Conservation (phyloP, 30 jellyfish, hydroid and myxozoan genomes). For the Hydra vulgaris region DNA sequence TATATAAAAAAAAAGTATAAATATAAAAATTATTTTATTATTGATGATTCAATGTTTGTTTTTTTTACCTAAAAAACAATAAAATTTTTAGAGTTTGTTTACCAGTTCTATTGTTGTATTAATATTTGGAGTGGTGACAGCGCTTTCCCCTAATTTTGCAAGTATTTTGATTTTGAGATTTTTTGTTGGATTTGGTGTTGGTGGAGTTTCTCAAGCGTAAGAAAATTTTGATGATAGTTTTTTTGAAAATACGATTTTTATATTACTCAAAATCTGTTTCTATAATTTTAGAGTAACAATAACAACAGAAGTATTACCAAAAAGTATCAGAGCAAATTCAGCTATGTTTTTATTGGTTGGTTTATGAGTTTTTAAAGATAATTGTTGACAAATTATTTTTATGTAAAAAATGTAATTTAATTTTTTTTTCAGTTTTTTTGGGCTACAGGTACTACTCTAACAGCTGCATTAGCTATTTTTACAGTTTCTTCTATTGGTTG, state of each 20-base stretch:
- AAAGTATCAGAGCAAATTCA: constrained; percentile 57
- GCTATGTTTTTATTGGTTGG: constrained; percentile 63
- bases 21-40: too few species aligned
- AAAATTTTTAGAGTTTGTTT: constrained; percentile 35
- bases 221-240: not conserved
- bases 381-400: too few species aligned
- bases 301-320: constrained; percentile 78
- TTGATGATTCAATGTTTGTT: too few species aligned
- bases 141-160: constrained; percentile 69
- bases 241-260: not conserved
- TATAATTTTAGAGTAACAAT: constrained; percentile 58
- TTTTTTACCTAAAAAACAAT: too few species aligned
- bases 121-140: constrained; percentile 60
- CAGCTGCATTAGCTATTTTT: constrained; percentile 69
- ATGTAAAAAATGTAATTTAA: too few species aligned
- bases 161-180: constrained; percentile 69
- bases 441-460: constrained; percentile 88
- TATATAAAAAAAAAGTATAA: too few species aligned
- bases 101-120: constrained; percentile 47
- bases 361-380: too few species aligned
- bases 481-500: constrained; percentile 57
- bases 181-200: constrained; percentile 86
- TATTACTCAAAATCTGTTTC: not conserved
- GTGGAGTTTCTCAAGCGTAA: constrained; percentile 97
- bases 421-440: constrained; percentile 93